Evolutionary conservation across 2,888 invertebrate genomes (phyloP).

Genomic region (Philereme transversata): DNA sequence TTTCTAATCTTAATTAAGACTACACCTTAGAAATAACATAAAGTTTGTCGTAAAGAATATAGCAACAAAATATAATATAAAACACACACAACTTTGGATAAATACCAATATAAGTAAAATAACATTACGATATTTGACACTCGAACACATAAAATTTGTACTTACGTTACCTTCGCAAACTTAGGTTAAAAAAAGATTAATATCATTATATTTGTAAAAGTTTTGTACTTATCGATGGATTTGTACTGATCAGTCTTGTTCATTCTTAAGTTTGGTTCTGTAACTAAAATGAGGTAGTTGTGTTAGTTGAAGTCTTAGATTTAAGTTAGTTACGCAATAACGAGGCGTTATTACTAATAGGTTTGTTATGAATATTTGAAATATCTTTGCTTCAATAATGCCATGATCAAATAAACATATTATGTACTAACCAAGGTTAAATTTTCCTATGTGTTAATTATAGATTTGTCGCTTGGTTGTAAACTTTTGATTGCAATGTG

Average conservation of each 20-base stretch:
- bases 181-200: slow-evolving; percentile 63
- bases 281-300: slow-evolving; percentile 65
- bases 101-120: slow-evolving; percentile 73
- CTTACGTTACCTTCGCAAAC: slow-evolving; percentile 73
- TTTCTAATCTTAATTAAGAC: slow-evolving; percentile 52
- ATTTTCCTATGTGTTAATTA: slow-evolving; percentile 10
- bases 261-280: slow-evolving; percentile 57
- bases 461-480: slow-evolving; percentile 15
- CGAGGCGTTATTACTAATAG: not conserved
- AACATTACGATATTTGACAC: slow-evolving; percentile 71
- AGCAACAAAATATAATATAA: slow-evolving; percentile 76
- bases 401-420: not conserved
- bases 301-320: slow-evolving; percentile 31
- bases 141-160: slow-evolving; percentile 82
- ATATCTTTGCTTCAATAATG: not conserved
- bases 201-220: slow-evolving; percentile 55
- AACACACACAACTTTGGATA: slow-evolving; percentile 82
- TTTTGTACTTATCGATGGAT: slow-evolving; percentile 71
- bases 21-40: slow-evolving; percentile 62
- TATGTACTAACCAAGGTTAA: slow-evolving; percentile 6
- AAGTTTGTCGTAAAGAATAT: slow-evolving; percentile 74
- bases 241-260: slow-evolving; percentile 80
- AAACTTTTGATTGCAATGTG: slow-evolving; percentile 3
- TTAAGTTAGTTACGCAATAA: slow-evolving; percentile 6
- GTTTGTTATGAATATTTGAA: not conserved